phyloP scores from a whole-genome alignment of 64 coral and sea anemone genomes.

The Exaiptasia diaphana region DNA sequence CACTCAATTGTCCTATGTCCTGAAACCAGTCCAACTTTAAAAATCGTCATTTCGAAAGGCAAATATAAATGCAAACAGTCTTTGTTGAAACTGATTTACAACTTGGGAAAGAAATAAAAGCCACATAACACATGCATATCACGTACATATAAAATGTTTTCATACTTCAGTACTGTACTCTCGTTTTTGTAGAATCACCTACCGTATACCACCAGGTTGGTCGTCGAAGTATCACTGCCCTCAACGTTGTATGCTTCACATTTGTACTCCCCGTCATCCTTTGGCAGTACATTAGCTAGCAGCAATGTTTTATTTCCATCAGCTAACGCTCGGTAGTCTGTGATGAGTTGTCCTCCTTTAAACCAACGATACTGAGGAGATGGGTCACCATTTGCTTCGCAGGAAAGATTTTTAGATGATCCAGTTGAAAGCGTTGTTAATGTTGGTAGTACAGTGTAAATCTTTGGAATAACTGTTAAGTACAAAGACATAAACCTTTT shows the following conservation, averaged over 20 bases:
- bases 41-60: too few relatives aligned
- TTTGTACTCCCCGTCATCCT: constrained; percentile 6
- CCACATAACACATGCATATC: too few relatives aligned
- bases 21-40: too few relatives aligned
- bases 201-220: constrained; percentile 41
- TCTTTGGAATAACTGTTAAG: constrained; percentile 29
- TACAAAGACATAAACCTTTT: not conserved
- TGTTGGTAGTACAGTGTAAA: not conserved
- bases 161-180: too few relatives aligned
- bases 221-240: not conserved
- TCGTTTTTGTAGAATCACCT: too few relatives aligned
- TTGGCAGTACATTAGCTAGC: not conserved
- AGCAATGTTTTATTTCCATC: not conserved
- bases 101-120: too few relatives aligned
- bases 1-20: too few relatives aligned
- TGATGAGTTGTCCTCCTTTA: not conserved
- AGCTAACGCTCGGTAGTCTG: not conserved
- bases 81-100: too few relatives aligned
- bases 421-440: not conserved
- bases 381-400: constrained; percentile 31
- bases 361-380: constrained; percentile 3
- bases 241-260: constrained; percentile 20
- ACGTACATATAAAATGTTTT: too few relatives aligned
- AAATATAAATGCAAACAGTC: too few relatives aligned
- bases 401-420: not conserved